A percentile compares a stretch with the other conserved stretches of the same genome.
Conservation (phyloP, 2,797 vertebrate genomes). For the Pangasius djambal region DNA sequence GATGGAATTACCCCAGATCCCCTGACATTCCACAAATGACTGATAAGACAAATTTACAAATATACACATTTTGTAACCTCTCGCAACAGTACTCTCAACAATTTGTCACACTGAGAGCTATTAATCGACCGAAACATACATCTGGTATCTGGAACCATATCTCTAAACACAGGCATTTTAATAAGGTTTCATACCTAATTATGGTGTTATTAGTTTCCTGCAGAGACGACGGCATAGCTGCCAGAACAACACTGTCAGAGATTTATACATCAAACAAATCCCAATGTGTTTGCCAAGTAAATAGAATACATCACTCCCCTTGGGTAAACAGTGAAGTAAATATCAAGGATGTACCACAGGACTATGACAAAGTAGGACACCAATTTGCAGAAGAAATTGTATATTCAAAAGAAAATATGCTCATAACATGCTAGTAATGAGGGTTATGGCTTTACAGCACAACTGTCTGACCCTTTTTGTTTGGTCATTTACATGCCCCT, state of each 20-base stretch:
- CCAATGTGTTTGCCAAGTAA: constrained; percentile 25
- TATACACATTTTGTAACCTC: neutral
- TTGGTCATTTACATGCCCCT: neutral
- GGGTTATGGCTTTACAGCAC: neutral
- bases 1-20: neutral
- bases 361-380: constrained; percentile 56
- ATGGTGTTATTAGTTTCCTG: neutral
- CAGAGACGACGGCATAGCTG: neutral
- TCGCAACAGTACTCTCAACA: neutral
- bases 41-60: neutral
- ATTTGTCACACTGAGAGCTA: neutral
- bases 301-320: constrained; percentile 57
- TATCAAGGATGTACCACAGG: constrained; percentile 52
- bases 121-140: constrained; percentile 5
- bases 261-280: constrained; percentile 15
- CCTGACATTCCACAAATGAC: neutral
- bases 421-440: neutral
- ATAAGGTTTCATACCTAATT: constrained; percentile 1
- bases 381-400: neutral
- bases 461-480: neutral
- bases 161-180: neutral
- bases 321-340: constrained; percentile 59
- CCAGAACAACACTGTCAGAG: neutral
- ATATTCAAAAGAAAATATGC: neutral
- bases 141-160: neutral